Conservation (phyloP, 2,113 vertebrate genomes). For the Pseudorasbora parva region DNA sequence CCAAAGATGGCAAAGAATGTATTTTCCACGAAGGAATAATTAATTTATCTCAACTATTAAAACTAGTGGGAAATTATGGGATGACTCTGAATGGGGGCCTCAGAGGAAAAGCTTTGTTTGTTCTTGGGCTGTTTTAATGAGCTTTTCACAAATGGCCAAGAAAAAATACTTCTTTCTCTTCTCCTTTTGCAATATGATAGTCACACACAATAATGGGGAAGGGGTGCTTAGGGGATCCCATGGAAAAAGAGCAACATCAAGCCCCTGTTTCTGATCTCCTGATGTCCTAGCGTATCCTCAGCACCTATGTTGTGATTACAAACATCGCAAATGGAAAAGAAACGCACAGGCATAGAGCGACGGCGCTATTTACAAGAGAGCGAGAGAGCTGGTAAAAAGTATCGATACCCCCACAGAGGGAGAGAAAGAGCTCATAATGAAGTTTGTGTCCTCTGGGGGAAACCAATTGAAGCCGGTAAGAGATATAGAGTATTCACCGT, state of each 20-base stretch:
- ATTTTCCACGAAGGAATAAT: constrained; percentile 98
- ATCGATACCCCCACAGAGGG: constrained; percentile 69
- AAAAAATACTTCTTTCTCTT: constrained; percentile 82
- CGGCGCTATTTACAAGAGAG: constrained; percentile 69
- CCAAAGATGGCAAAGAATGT: constrained; percentile 90
- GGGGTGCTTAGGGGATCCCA: constrained; percentile 77
- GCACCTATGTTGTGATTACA: constrained; percentile 64
- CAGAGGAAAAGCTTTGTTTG: constrained; percentile 97
- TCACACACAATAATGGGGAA: constrained; percentile 81
- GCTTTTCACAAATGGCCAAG: constrained; percentile 95
- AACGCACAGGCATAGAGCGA: constrained; percentile 49
- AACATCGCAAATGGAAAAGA: constrained; percentile 53
- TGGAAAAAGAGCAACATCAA: constrained; percentile 68
- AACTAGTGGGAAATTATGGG: constrained; percentile 91
- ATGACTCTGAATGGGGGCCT: constrained; percentile 95
- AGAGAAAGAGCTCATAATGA: constrained; percentile 68
- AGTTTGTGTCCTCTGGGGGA: constrained; percentile 68
- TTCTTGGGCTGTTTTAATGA: constrained; percentile 95
- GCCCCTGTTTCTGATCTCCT: constrained; percentile 61
- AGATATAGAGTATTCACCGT: constrained; percentile 58
- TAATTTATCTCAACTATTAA: constrained; percentile 99
- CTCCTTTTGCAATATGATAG: constrained; percentile 90
- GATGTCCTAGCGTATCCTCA: constrained; percentile 65
- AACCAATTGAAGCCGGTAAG: constrained; percentile 45
- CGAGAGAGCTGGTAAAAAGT: constrained; percentile 45